Conservation (phyloP, 2,888 invertebrate species). For the Galerucella nymphaeae region DNA sequence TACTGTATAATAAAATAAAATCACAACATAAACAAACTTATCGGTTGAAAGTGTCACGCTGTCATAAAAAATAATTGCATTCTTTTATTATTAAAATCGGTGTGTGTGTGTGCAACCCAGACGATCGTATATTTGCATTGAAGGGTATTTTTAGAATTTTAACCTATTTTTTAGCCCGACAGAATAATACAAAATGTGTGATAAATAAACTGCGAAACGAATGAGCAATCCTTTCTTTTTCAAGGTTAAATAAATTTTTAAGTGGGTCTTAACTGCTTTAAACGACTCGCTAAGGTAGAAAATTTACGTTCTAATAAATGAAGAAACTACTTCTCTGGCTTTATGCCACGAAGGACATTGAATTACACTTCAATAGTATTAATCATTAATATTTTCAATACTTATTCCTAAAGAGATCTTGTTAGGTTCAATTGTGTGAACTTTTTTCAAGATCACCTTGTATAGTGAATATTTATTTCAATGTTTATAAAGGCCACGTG, state of each 20-base stretch:
- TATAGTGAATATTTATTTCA: not conserved
- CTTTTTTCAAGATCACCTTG: no score
- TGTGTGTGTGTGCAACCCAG: constrained; percentile 41
- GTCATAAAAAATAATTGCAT: constrained; percentile 24
- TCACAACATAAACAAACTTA: not conserved
- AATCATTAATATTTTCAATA: no score
- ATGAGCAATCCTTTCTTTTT: constrained; percentile 38
- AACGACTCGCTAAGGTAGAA: no score
- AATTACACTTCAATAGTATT: no score
- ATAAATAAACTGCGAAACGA: constrained; percentile 39
- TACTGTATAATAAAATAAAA: not conserved
- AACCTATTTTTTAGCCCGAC: constrained; percentile 50
- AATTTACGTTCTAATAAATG: no score
- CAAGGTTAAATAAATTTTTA: constrained; percentile 22
- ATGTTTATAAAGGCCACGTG: not conserved
- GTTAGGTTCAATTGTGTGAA: no score
- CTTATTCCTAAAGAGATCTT: no score
- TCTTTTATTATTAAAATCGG: constrained; percentile 45
- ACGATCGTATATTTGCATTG: constrained; percentile 46
- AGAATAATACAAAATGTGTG: constrained; percentile 38
- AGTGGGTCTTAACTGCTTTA: not conserved
- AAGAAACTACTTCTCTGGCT: no score
- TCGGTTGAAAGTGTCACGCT: not conserved
- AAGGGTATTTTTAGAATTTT: constrained; percentile 46
- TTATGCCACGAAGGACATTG: no score